Percentiles rank a stretch among this genome's conserved stretches.
Evolutionary conservation across 2,888 invertebrate species (phyloP).

Genomic region (Drosophila cognata): DNA sequence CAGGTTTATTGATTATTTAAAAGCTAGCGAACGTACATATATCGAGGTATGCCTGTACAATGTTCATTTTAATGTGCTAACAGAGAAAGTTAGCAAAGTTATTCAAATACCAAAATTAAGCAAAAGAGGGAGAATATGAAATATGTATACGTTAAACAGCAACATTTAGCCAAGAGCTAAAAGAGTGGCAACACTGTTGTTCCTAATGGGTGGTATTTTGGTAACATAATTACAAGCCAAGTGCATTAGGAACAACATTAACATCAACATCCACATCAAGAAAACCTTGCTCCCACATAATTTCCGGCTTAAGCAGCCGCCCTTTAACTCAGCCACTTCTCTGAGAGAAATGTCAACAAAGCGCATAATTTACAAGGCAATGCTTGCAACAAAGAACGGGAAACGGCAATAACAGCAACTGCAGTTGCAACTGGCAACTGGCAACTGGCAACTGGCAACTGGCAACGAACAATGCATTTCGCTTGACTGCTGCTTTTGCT

Average conservation of each 20-base stretch:
- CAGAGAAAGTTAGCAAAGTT: not conserved
- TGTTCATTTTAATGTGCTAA: not conserved
- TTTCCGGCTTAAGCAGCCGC: constrained; percentile 21
- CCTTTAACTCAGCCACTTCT: constrained; percentile 2
- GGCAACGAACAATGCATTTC: constrained; percentile 30
- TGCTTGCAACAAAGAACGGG: constrained; percentile 73
- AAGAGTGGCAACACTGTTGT: not conserved
- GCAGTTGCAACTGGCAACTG: constrained; percentile 29
- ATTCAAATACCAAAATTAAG: not conserved
- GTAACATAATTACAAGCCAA: constrained; percentile 39
- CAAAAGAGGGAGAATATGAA: not conserved
- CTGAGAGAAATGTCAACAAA: constrained; percentile 71
- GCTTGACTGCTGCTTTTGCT: constrained; percentile 22
- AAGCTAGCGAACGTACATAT: not conserved
- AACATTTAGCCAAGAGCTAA: not conserved
- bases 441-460: constrained; percentile 13
- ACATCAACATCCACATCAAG: not conserved
- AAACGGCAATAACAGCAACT: constrained; percentile 54
- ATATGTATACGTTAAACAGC: not conserved
- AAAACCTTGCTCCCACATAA: constrained; percentile 1
- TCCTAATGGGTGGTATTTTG: constrained; percentile 8
- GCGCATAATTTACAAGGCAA: constrained; percentile 77
- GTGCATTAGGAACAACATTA: constrained; percentile 14
- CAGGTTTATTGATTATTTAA: not conserved
- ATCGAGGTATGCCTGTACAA: not conserved